Evolutionary conservation across 2,113 vertebrate genomes (phyloP).

Genomic region (Dromas ardeola): DNA sequence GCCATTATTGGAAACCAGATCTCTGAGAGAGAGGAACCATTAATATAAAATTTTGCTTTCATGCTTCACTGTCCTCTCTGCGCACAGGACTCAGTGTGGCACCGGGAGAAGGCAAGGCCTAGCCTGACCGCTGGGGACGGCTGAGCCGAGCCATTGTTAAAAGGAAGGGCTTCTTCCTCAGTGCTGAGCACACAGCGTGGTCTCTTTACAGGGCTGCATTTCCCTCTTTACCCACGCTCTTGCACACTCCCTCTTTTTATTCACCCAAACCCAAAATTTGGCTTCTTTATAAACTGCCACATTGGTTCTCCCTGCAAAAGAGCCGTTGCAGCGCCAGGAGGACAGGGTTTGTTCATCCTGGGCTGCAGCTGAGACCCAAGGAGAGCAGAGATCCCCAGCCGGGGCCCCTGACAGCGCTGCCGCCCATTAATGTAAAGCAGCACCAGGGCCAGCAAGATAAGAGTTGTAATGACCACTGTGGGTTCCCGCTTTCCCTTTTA

Average conservation of each 20-base stretch:
- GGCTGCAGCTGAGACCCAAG: background rate
- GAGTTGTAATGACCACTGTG: slow-evolving; percentile 42
- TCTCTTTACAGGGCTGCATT: background rate
- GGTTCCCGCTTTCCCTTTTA: slow-evolving; percentile 61
- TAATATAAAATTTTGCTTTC: background rate
- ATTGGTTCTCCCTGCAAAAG: background rate
- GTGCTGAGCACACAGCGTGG: background rate
- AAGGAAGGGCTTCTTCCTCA: background rate
- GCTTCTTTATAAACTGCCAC: background rate
- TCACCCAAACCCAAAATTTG: background rate
- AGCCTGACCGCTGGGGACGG: background rate
- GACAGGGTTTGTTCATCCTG: background rate
- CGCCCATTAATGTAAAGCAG: background rate
- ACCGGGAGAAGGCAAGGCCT: background rate
- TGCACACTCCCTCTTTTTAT: background rate
- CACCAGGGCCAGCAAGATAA: slow-evolving; percentile 57
- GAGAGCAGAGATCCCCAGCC: background rate
- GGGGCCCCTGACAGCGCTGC: background rate
- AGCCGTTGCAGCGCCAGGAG: background rate
- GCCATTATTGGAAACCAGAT: slow-evolving; percentile 30
- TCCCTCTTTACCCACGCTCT: background rate
- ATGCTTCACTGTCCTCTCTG: background rate
- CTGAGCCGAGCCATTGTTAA: background rate
- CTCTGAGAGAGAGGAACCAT: background rate
- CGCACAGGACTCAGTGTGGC: rapidly evolving